phyloP scores from a whole-genome alignment of 2,888 invertebrate species.

The Cheilosia grossa region DNA sequence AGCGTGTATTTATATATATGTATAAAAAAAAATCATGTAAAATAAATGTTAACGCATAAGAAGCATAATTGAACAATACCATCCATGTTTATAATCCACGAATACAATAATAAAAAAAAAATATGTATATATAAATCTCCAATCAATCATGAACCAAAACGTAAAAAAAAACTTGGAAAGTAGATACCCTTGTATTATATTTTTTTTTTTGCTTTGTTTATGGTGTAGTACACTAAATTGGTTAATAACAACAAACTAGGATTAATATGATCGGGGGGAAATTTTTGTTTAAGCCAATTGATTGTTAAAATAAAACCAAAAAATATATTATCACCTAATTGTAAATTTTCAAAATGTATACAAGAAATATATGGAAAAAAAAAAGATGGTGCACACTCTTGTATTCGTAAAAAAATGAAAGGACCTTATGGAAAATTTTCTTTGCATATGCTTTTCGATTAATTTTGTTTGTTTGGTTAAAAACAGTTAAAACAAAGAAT shows the following conservation, averaged over 20 bases:
- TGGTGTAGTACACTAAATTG: slow-evolving; percentile 69
- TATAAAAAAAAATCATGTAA: slow-evolving; percentile 47
- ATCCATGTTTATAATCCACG: slow-evolving; percentile 68
- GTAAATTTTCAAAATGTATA: slow-evolving; percentile 57
- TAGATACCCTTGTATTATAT: slow-evolving; percentile 58
- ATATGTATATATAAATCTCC: slow-evolving; percentile 64
- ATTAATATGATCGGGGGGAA: slow-evolving; percentile 70
- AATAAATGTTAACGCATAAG: slow-evolving; percentile 66
- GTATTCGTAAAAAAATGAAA: slow-evolving; percentile 81
- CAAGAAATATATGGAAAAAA: slow-evolving; percentile 59
- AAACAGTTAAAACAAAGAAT: slow-evolving; percentile 66
- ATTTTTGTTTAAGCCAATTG: slow-evolving; percentile 74
- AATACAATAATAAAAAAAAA: slow-evolving; percentile 57
- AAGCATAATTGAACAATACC: slow-evolving; percentile 73
- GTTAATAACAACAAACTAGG: slow-evolving; percentile 75
- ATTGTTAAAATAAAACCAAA: slow-evolving; percentile 72
- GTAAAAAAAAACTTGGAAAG: slow-evolving; percentile 58
- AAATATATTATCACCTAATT: slow-evolving; percentile 60
- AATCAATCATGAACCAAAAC: slow-evolving; percentile 66
- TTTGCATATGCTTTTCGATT: slow-evolving; percentile 48
- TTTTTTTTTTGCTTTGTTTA: slow-evolving; percentile 48
- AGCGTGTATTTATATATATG: slow-evolving; percentile 66
- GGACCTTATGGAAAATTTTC: slow-evolving; percentile 75
- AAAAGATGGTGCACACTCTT: slow-evolving; percentile 80
- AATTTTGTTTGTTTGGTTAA: slow-evolving; percentile 65